Base-by-base conservation (phyloP, 1,140 invertebrate genomes). In the Dinoponera quadriceps region DNA sequence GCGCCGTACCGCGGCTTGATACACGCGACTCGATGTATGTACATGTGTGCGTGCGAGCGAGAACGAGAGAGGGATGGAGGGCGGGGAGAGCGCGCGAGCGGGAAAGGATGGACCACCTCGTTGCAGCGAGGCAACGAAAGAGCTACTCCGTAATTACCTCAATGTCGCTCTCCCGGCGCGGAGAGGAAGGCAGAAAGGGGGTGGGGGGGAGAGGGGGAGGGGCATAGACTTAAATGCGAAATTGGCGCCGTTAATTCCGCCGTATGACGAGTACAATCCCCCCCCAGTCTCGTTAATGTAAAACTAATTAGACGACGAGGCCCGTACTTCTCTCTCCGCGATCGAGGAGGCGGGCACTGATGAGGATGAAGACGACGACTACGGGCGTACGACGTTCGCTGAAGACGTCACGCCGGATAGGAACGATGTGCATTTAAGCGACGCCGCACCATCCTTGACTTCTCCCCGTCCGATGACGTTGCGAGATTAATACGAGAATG, bases 241-340 rank as follows among this genome's bases (percentile, higher is more conserved):
- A 88, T 88, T 88, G 86, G 80, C 65, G 62, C 85, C 80, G 49
- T 88, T 88, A 83, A 88, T 85, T 81, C 59, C 49, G 63, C 57
- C 62, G 33, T 72, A 73, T 81, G 84, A 78, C 54, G 83, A 85
- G 78, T 63, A 57, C 48, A 20, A 59, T 60, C 44, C 60, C 27
- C 16, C 38, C 59, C 22, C 54, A 60, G 33, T 11, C 71, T 88
- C 84, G 78, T 86, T 88, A 75, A 85, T 75, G 77, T 83, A 72
- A 88, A 88, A 88, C 87, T 88, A 88, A 88, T 88, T 88, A 88
- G 74, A 85, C 60, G 73, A 75, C 83, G 83, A 80, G 51, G 57
- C 57, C 38, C 59, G 69, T 77, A 73, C 60, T 82, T 49, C 18
- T 9, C 33, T 27, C 3, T 9, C 18, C 33, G 51, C 65, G 65